These are phyloP conservation scores for Uromys caudimaculatus DNA, from an alignment of 2,797 vertebrate species.

Conservation along the genomic window DNA sequence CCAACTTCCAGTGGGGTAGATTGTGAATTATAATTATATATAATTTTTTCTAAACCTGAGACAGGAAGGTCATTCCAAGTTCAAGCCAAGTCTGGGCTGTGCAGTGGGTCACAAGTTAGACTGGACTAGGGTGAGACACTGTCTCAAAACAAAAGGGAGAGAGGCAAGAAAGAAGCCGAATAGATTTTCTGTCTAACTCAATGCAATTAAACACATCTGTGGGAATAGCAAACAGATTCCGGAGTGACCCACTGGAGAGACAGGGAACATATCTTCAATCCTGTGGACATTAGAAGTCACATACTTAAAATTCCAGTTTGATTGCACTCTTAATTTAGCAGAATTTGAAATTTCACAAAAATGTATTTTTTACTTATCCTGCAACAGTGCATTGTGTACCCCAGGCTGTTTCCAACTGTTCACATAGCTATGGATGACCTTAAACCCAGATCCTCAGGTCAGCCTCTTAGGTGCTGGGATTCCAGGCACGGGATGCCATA, in stretches of 20 bases:
- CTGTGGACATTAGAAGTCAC: neutral
- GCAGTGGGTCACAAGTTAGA: neutral
- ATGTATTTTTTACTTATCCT: neutral
- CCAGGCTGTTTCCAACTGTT: neutral
- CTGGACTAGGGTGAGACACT: neutral
- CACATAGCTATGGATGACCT: neutral
- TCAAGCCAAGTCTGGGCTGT: neutral
- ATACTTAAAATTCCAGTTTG: neutral
- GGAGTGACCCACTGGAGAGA: neutral
- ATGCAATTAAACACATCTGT: neutral
- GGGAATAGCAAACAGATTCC: neutral
- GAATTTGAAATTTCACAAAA: neutral
- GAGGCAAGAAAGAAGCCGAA: neutral
- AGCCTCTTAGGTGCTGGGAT: neutral
- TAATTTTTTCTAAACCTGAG: neutral
- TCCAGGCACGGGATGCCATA: neutral
- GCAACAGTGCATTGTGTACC: neutral
- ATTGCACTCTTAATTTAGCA: neutral
- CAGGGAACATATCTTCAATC: neutral
- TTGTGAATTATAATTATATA: neutral
- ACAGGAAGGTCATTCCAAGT: neutral
- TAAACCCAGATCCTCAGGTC: neutral
- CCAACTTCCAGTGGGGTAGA: neutral
- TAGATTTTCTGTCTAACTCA: neutral
- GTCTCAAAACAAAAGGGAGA: neutral